Evolutionary conservation across 1,140 invertebrate genomes (phyloP).

Genomic region (Hetaerina americana): DNA sequence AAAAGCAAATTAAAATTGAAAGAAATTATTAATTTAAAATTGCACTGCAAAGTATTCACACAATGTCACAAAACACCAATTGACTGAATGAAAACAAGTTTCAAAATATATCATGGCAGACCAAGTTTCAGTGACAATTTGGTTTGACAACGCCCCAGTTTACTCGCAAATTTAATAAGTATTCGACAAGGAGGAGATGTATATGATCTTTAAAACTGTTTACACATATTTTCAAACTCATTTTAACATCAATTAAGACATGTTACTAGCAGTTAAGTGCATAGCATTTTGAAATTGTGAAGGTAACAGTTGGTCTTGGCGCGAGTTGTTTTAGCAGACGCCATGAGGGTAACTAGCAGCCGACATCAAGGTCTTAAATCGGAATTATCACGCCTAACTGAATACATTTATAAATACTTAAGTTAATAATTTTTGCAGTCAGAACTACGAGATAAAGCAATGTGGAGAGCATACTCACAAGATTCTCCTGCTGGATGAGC

Average conservation of each 20-base stretch:
- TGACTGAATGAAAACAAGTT: too few species aligned
- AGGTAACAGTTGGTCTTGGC: constrained; percentile 5
- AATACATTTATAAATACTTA: too few species aligned
- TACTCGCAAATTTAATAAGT: background rate
- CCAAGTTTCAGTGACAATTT: constrained; percentile 1
- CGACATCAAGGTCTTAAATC: constrained; percentile 1
- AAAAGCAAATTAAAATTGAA: too few species aligned
- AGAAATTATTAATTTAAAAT: too few species aligned
- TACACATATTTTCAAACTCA: background rate
- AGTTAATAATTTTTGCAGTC: too few species aligned
- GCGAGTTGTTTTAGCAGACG: constrained; percentile 6
- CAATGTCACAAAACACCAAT: background rate
- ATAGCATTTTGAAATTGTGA: background rate
- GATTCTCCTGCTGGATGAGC: background rate
- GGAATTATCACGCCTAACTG: too few species aligned
- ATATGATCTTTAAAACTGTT: background rate
- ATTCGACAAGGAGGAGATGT: background rate
- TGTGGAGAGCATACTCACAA: background rate
- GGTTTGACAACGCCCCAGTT: background rate
- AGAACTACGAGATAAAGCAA: too few species aligned
- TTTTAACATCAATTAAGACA: background rate
- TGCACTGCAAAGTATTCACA: background rate
- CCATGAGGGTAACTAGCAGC: constrained; percentile 2
- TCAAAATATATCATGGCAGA: background rate
- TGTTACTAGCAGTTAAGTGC: background rate